A percentile compares a stretch with the other conserved stretches of the same genome.
Evolutionary conservation across 2,888 invertebrate species (phyloP).

Genomic region (Monopis laevigella): DNA sequence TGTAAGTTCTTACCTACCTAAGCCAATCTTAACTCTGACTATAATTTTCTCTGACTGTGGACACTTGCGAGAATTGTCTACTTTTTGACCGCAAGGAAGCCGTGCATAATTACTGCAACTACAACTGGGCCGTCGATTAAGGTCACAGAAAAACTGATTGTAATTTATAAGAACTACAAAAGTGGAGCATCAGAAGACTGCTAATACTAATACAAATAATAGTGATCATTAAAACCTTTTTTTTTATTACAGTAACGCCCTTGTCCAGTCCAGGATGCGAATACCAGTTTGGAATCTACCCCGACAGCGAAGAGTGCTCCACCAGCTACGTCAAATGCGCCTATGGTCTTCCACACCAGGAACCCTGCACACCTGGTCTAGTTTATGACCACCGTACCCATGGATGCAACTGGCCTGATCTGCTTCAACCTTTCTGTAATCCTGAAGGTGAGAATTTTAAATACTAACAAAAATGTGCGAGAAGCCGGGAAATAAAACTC

Average conservation of each 20-base stretch:
- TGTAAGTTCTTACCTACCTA: constrained; percentile 74
- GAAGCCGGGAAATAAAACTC: no score
- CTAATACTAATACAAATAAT: no score
- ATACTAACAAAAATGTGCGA: not conserved
- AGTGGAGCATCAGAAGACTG: no score
- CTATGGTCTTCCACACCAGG: constrained; percentile 81
- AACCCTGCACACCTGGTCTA: constrained; percentile 86
- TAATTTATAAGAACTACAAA: no score
- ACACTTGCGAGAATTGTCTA: constrained; percentile 91
- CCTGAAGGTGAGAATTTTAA: constrained; percentile 75
- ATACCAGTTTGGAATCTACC: constrained; percentile 89
- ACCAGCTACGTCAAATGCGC: constrained; percentile 89
- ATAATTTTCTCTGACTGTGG: constrained; percentile 86
- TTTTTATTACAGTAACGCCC: constrained; percentile 72
- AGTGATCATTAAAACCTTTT: not conserved
- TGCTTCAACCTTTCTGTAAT: constrained; percentile 85
- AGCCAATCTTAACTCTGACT: no score
- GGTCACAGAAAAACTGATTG: constrained; percentile 82
- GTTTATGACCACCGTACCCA: constrained; percentile 90
- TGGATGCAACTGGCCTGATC: constrained; percentile 94
- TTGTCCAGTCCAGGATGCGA: constrained; percentile 85
- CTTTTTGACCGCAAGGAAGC: constrained; percentile 91
- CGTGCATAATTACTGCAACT: constrained; percentile 93
- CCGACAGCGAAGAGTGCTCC: constrained; percentile 81
- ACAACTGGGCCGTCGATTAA: constrained; percentile 92